Evolutionary conservation across 2,113 vertebrate genomes (phyloP).

Genomic region (Pardalotus punctatus): DNA sequence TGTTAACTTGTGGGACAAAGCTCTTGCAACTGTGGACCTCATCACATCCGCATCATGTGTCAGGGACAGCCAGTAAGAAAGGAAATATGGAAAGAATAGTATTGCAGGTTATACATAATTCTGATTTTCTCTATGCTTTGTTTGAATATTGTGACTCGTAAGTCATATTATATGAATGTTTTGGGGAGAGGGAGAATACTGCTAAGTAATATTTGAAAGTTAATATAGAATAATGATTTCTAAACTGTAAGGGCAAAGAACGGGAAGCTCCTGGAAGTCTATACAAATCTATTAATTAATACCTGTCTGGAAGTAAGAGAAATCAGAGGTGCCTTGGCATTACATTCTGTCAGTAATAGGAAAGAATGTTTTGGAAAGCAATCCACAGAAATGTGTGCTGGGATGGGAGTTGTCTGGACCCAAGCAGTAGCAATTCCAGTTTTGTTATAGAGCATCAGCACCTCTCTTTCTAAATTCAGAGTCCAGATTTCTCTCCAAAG

Average conservation of each 20-base stretch:
- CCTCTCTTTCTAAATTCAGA: neutral
- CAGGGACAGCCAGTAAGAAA: conserved; percentile 71
- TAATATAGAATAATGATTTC: neutral
- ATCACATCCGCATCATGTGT: conserved; percentile 58
- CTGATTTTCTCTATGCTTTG: neutral
- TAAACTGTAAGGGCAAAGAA: neutral
- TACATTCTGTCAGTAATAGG: neutral
- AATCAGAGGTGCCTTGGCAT: neutral
- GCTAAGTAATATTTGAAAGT: neutral
- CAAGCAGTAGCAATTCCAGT: neutral
- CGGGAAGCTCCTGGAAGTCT: neutral
- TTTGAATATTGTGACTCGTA: neutral
- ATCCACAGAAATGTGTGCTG: neutral
- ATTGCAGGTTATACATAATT: conserved; percentile 82
- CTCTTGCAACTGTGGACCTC: conserved; percentile 89
- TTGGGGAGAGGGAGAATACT: neutral
- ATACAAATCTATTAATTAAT: neutral
- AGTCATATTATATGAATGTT: neutral
- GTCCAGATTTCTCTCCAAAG: neutral
- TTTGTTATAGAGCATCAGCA: neutral
- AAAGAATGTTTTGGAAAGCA: neutral
- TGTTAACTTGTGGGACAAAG: conserved; percentile 85
- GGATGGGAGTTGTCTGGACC: neutral
- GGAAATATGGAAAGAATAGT: conserved; percentile 84
- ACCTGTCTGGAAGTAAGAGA: neutral